Base-by-base conservation (phyloP, 2,113 vertebrate genomes). In the Lonchura striata region DNA sequence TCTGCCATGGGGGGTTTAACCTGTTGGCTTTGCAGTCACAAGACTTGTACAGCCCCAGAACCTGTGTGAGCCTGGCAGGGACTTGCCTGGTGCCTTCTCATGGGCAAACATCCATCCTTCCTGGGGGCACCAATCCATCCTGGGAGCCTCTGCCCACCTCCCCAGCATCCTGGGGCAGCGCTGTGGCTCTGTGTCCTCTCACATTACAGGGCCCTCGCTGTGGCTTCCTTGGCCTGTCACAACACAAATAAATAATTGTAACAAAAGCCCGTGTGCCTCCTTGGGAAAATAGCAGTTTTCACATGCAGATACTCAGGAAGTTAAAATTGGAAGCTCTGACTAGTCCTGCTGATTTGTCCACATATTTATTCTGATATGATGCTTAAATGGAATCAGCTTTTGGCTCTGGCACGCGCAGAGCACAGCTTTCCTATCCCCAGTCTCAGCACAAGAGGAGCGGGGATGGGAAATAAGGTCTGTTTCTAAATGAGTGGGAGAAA, bases 271-370 rank as follows among this genome's bases (percentile, higher is more conserved):
- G 20, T 88, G 93, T 88, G 82, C 88, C 92, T 93, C 83, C 82
- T 91, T 90, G 92, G 94, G 94, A 92, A 95, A 96, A 85, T 69
- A 90, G 94, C 56, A 35, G 87, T 95, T 94, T 96, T 96, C 88
- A 93, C 96, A 95, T 86, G 95, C 92, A 92, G 95, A 95, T 93
- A 90, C 76, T 92, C 88, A 90, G 96, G 94, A 95, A 96, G 90
- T 92, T 85, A 95, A 89, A 96, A 86, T 74, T 92, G 84, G 93
- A 85, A 95, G 86, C 75, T 92, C 89, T 95, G 91, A 94, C 44
- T 78, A 82, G 68, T 92, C 79, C 87, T 84, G 78, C 87, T 92
- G 91, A 47, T 85, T 74, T 93, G 94, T 86, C 50, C 91, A 80
- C 85, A 89, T 75, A 60, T 88, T 94, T 87, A 75, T 90, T 80